phyloP scores from a whole-genome alignment of 2,888 invertebrate genomes.

The Odontocolon sp. region DNA sequence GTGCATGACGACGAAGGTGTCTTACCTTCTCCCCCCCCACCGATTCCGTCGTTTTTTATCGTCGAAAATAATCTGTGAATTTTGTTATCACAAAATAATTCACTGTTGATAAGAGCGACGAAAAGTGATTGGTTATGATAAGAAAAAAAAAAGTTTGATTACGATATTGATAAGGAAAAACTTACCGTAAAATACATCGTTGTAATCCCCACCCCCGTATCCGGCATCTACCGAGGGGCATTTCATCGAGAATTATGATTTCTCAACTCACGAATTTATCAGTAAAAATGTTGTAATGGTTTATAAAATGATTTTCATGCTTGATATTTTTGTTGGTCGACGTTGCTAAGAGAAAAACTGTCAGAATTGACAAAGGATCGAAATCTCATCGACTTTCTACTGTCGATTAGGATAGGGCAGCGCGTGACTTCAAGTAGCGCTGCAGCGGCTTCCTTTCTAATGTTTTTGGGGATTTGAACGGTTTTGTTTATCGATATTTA shows the following conservation, averaged over 20 bases:
- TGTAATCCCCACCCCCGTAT: constrained; percentile 63
- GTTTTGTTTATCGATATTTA: too few species aligned
- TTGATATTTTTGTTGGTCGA: constrained; percentile 31
- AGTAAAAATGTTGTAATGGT: constrained; percentile 33
- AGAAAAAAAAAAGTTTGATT: background rate
- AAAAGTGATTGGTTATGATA: constrained; percentile 33
- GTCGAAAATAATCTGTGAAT: constrained; percentile 65
- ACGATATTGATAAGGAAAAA: background rate
- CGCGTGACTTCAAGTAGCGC: too few species aligned
- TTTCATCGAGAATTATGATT: constrained; percentile 67
- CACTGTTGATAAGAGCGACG: background rate
- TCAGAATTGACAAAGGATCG: constrained; percentile 43
- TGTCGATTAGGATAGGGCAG: constrained; percentile 36
- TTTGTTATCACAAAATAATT: background rate
- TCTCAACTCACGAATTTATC: constrained; percentile 64
- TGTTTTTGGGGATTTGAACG: too few species aligned
- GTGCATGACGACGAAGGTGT: constrained; percentile 66
- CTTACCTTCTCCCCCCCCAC: constrained; percentile 33
- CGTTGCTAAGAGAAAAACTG: constrained; percentile 53
- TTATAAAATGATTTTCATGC: constrained; percentile 55
- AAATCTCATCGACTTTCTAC: constrained; percentile 35
- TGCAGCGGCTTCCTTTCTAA: too few species aligned
- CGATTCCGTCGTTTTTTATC: constrained; percentile 57
- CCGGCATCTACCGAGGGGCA: constrained; percentile 71
- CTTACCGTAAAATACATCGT: constrained; percentile 68